Evolutionary conservation across 1,140 invertebrate species (phyloP), one percentile per base, ranked within the genome.

Genomic region (Drosophila miranda): DNA sequence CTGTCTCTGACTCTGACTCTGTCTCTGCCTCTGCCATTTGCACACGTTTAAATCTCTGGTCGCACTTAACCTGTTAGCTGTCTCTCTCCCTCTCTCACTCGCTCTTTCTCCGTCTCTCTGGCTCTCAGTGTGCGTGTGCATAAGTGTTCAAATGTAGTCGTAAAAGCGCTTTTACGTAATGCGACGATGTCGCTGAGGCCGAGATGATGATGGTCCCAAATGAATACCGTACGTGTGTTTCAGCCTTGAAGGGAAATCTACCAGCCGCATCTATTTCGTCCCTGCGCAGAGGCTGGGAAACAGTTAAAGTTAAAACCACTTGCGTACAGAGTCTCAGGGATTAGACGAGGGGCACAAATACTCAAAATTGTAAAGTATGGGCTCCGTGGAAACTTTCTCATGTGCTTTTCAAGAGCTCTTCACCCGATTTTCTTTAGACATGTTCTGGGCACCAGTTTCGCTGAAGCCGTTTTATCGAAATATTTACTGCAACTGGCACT

Each of bases 91-190:
- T 19, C 19, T 19, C 19, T 1, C 19, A 2, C 19, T 19, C 19
- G 0, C 19, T 19, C 19, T 2, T 38, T 28, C 14, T n/a, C 9
- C 45, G 41, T 0, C 54, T 26, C 28, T 19, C 42, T 43, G 11
- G 11, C 61, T 64, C 74, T 81, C 57, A 53, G 23, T 50, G 48
- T 44, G 46, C 60, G 49, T 79, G 38, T 46, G 41, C 59, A 7
- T 43, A 43, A 59, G 38, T 48, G 49, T 60, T 58, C 55, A 72
- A 84, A 79, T 83, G 80, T 86, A 64, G 76, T 71, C 80, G 77
- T 84, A 84, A 84, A 84, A 86, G 81, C 78, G 81, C 81, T 84
- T 84, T 84, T 84, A 80, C 76, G 80, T 84, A 84, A 84, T 84
- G 76, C 72, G 80, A 77, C 78, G 62, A 46, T 69, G 61, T 76